phyloP scores from a whole-genome alignment of 2,797 vertebrate species.

The Cynopterus sphinx region DNA sequence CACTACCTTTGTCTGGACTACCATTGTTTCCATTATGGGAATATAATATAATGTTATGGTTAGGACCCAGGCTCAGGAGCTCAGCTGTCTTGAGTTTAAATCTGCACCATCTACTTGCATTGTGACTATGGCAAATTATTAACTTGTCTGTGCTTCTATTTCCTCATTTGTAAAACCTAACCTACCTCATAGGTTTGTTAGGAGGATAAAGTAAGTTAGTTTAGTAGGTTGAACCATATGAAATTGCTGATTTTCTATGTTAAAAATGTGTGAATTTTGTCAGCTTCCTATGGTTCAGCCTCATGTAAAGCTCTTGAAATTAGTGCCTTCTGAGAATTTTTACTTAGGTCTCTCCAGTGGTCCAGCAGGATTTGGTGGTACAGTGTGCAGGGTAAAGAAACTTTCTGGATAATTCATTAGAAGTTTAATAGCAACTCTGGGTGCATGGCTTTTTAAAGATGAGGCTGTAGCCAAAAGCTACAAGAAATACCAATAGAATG shows the following conservation, averaged over 20 bases:
- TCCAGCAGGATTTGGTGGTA: background rate
- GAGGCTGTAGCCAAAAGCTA: background rate
- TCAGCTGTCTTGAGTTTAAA: background rate
- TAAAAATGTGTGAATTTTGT: conserved; percentile 30
- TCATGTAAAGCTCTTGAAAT: conserved; percentile 4
- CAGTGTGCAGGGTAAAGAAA: background rate
- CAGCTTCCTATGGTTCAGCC: background rate
- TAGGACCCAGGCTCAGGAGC: background rate
- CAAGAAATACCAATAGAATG: background rate
- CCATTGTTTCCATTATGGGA: background rate
- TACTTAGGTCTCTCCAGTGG: background rate
- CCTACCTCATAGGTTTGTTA: background rate
- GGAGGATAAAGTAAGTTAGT: background rate
- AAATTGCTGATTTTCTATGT: conserved; percentile 11
- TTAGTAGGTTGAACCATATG: background rate
- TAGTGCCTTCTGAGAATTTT: background rate
- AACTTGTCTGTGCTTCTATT: background rate
- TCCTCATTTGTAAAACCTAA: conserved; percentile 45
- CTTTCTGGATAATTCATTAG: conserved; percentile 2
- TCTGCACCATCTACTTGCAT: background rate
- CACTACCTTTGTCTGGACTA: background rate
- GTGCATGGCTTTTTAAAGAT: background rate
- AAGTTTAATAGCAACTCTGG: background rate
- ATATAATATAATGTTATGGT: background rate
- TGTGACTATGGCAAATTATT: background rate